Base-by-base conservation (phyloP, 2,797 vertebrate genomes). In the Podarcis siculus region DNA sequence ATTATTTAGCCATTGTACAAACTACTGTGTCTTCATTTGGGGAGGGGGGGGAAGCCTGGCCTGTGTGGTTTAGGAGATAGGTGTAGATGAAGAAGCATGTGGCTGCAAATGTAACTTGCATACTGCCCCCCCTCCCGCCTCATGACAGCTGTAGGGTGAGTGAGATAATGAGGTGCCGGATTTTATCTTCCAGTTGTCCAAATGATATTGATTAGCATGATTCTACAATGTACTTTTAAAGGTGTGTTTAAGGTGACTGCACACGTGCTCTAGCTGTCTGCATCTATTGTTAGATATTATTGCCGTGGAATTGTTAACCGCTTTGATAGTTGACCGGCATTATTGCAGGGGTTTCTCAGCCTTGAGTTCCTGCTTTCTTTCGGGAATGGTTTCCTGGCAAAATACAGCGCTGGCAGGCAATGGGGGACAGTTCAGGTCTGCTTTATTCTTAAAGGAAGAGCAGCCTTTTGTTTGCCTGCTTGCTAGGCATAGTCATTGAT, bases 61-160 rank as follows among this genome's bases (percentile, higher is more conserved):
- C 92, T 93, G 89, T 86, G 90, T 94, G 73, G 89, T 95, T 93
- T 89, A 94, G 94, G 91, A 93, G 94, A 87, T 89, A 81, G 93
- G 92, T 90, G 90, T 35, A 72, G 80, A 49, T 92, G 87, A 83
- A 90, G 69, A 89, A 91, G 92, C 96, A 96, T 97, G 96, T 96
- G 96, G 93, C 89, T 85, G 92, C 85, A 91, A 86, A 2, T 89
- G 92, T 91, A 94, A 96, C 61, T 89, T 93, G 83, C 0, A 30
- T 45, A 89, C 58, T 73, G 71, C 5, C 17, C 1, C 89, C 90
- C 10, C 17, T 2, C 19, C 17, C 8, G 27, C 23, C 2, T 90
- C 17, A 1, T 95, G 95, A 94, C 94, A 95, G 92, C 88, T 67
- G 85, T 23, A 66, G 89, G 87, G 72, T 91, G 89, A 90, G 91